Percentiles rank a stretch among this genome's conserved stretches.
Evolutionary conservation across 2,888 invertebrate species (phyloP).

Genomic region (Drosophila borborema): DNA sequence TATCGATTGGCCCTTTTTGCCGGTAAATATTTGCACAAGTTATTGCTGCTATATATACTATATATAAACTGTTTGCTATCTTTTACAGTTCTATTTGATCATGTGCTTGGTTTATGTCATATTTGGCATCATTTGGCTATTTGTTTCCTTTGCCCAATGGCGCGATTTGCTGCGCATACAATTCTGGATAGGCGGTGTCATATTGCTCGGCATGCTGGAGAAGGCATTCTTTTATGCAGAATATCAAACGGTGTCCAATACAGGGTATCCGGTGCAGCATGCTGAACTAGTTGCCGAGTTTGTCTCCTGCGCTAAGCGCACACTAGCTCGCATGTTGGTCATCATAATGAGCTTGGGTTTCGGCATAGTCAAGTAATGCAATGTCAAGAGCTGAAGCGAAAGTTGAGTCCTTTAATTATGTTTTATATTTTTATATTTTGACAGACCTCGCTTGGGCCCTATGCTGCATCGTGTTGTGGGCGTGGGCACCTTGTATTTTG

Average conservation of each 20-base stretch:
- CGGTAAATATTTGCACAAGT: slow-evolving; percentile 86
- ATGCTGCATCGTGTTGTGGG: slow-evolving; percentile 95
- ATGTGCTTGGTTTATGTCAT: slow-evolving; percentile 95
- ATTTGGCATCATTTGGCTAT: slow-evolving; percentile 93
- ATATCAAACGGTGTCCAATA: slow-evolving; percentile 91
- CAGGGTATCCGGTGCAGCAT: slow-evolving; percentile 88
- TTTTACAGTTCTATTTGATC: slow-evolving; percentile 92
- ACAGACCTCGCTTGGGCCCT: slow-evolving; percentile 94
- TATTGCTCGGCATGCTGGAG: slow-evolving; percentile 93
- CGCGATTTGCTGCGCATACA: slow-evolving; percentile 95
- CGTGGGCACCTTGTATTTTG: slow-evolving; percentile 93
- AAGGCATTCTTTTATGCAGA: slow-evolving; percentile 96
- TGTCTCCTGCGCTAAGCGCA: slow-evolving; percentile 95
- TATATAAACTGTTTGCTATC: background rate
- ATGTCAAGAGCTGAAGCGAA: background rate
- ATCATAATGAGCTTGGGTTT: slow-evolving; percentile 97
- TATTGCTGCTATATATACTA: background rate
- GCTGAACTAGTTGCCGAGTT: slow-evolving; percentile 95
- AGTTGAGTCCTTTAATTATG: background rate
- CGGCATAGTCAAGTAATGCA: slow-evolving; percentile 94
- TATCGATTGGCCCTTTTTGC: slow-evolving; percentile 94
- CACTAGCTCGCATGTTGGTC: slow-evolving; percentile 96
- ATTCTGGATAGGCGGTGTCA: slow-evolving; percentile 98
- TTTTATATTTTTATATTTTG: slow-evolving; percentile 6
- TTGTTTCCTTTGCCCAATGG: slow-evolving; percentile 94